Base-by-base conservation (phyloP, 2,888 invertebrate genomes). In the Agrochola lota region DNA sequence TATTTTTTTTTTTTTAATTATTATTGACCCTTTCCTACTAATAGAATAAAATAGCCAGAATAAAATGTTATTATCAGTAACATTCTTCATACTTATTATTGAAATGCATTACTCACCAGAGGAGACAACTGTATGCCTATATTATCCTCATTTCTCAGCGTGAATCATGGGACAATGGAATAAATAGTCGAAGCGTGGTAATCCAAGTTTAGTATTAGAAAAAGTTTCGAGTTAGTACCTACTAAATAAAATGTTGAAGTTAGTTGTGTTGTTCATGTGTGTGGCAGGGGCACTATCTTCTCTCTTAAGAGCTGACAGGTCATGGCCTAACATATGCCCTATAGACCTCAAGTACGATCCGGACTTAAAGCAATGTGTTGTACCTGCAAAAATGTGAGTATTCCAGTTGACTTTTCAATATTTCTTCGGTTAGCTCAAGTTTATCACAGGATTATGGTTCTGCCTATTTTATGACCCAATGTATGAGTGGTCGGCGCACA, bases 331-430 rank as follows among this genome's bases (percentile, higher is more conserved):
- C 0, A 52, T 72, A 35, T 78, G 78, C 15, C 78, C 78, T 0
- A 73, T 66, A 66, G 74, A 78, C 26, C n/a, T 43, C 1, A 43
- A 43, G 35, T 80, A 80, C 7, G 23, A 78, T 46, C 2, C 43
- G 0, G 0, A 17, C 4, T 59, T 46, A 26, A 15, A 9, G 0
- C 3, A 52, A 52, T 78, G 78, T 80, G 64, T 66, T 17, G 11
- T n/a, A 12, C 63, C 63, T 8, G 17, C 20, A 9, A 9, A 35
- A 23, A 9, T 1, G 81, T 78, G 30, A 78, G 78, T 78, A 35
- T 40, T 46, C 0, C 0, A 30, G 17, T 17, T 17, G 35, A 17
- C n/a, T 9, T 35, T 30, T 17, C n/a, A 35, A 35, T n/a, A 5
- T 55, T 35, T n/a, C 35, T n/a, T 55, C 20, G 7, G n/a, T 20